A percentile compares a stretch with the other conserved stretches of the same genome.
Evolutionary conservation across 2,888 invertebrate species (phyloP).

Genomic region (Arctia plantaginis): DNA sequence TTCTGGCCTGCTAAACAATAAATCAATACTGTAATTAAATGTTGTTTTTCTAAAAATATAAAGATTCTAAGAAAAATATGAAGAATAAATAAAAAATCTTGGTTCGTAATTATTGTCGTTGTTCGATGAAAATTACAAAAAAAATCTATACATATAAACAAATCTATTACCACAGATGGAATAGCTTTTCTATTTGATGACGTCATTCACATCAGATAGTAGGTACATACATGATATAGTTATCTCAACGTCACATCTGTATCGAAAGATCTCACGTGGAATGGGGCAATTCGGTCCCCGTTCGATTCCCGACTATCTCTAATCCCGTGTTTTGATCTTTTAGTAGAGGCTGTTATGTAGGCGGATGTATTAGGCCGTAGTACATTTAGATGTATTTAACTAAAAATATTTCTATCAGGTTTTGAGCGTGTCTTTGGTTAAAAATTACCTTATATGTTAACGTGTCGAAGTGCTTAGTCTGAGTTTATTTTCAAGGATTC

Average conservation of each 20-base stretch:
- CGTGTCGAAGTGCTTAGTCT: too few species aligned
- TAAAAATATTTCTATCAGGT: neutral
- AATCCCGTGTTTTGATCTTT: conserved; percentile 48
- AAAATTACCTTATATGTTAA: too few species aligned
- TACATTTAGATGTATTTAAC: neutral
- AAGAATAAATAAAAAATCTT: too few species aligned
- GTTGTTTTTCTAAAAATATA: too few species aligned
- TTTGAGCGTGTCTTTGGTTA: too few species aligned
- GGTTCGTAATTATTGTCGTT: too few species aligned
- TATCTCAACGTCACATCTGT: conserved; percentile 30
- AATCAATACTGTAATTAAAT: too few species aligned
- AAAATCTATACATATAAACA: neutral
- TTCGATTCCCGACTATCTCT: conserved; percentile 44
- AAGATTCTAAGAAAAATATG: too few species aligned
- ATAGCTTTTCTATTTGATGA: neutral
- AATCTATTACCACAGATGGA: neutral
- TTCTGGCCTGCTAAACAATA: too few species aligned
- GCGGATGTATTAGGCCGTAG: conserved; percentile 21
- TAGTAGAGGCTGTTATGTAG: conserved; percentile 28
- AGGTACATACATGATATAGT: conserved; percentile 40
- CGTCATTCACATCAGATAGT: conserved; percentile 3
- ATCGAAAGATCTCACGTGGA: conserved; percentile 54
- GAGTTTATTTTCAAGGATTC: too few species aligned
- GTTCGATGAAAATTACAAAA: too few species aligned
- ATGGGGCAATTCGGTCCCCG: conserved; percentile 47